Conservation (phyloP, 2,888 invertebrate genomes). For the Linnaemya tessellans region DNA sequence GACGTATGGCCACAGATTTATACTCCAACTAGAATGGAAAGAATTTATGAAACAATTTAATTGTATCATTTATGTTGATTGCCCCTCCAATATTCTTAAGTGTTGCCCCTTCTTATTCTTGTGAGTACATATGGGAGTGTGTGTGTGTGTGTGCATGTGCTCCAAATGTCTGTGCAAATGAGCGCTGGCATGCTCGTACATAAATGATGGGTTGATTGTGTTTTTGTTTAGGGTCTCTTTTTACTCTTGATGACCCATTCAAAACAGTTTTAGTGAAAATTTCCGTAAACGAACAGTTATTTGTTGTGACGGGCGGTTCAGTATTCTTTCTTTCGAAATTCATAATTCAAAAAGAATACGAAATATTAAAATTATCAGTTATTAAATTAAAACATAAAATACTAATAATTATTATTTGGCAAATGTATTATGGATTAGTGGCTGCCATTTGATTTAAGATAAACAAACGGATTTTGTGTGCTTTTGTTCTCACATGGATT, state of each 20-base stretch:
- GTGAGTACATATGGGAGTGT: background rate
- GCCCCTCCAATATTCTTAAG: constrained; percentile 7
- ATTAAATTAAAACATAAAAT: background rate
- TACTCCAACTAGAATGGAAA: constrained; percentile 21
- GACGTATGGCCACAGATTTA: background rate
- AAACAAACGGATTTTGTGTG: background rate
- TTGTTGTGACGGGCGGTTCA: constrained; percentile 42
- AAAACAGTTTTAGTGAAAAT: constrained; percentile 55
- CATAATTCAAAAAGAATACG: constrained; percentile 12
- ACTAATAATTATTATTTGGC: constrained; percentile 27
- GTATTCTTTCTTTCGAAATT: background rate
- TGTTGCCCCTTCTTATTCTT: constrained; percentile 13
- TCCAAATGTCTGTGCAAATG: background rate
- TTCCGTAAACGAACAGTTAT: constrained; percentile 54
- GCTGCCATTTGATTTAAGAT: constrained; percentile 13
- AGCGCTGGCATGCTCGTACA: too few relatives aligned
- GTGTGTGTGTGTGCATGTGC: background rate
- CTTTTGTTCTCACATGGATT: constrained; percentile 8
- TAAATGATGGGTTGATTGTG: constrained; percentile 14
- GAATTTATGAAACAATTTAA: constrained; percentile 55
- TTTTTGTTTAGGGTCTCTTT: constrained; percentile 49
- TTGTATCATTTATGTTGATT: constrained; percentile 33
- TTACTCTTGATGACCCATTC: constrained; percentile 46
- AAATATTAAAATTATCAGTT: constrained; percentile 11
- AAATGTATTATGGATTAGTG: constrained; percentile 20